Base-by-base conservation (phyloP, 2,113 vertebrate species). In the Megalops atlanticus region DNA sequence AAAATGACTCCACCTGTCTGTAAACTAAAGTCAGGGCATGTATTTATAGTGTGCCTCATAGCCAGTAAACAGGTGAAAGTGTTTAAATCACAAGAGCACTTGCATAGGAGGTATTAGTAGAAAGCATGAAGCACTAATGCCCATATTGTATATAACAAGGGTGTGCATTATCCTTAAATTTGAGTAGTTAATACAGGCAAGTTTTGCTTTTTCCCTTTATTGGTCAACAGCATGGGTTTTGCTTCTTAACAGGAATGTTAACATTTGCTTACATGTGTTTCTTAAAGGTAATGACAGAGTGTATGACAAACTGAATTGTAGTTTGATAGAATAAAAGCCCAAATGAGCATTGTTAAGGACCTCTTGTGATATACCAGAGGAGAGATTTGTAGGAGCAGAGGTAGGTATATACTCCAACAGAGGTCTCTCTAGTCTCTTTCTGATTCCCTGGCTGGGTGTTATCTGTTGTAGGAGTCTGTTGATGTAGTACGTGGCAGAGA, bases 401-500 rank as follows among this genome's bases (percentile, higher is more conserved):
- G n/a, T 18, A 6, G 52, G 52, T 24, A 18, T 58, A 18, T n/a
- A 58, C 24, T n/a, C n/a, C 21, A 18, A 58, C 52, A n/a, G 52
- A n/a, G 31, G 54, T 78, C 52, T 74, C 68, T 82, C 68, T 68
- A 8, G 77, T 54, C n/a, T 27, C 6, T 49, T 24, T 24, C n/a
- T 75, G 38, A 21, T n/a, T 71, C 41, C 71, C 74, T 81, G 41
- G 76, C 47, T 73, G 15, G 58, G n/a, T 33, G 45, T 36, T 75
- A 31, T 72, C 31, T 38, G 47, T 49, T n/a, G 43, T 38, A 39
- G 45, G 68, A 41, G 35, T 52, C n/a, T 58, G 75, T 41, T 52
- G 43, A 41, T 45, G 71, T 64, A 69, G 40, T 49, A 72, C 81
- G 82, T 89, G 89, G 80, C 88, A 85, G 89, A 91, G 82, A 89